Conservation (phyloP, 2,888 invertebrate species). For the Hirtodrosophila confusa region DNA sequence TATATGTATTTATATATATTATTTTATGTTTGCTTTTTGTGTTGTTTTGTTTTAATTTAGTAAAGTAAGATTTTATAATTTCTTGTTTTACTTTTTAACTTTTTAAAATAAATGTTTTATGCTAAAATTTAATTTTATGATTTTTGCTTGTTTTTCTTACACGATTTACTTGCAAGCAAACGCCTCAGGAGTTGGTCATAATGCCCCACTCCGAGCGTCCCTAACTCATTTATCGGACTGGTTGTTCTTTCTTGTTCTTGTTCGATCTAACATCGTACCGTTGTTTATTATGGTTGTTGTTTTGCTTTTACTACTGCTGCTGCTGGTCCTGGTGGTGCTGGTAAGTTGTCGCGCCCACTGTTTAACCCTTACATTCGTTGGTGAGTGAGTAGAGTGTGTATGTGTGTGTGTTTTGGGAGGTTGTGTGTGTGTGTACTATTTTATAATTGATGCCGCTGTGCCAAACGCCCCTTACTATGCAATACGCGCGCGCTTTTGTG, state of each 20-base stretch:
- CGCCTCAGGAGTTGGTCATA: slow-evolving; percentile 6
- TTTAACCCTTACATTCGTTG: slow-evolving; percentile 62
- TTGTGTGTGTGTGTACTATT: slow-evolving; percentile 51
- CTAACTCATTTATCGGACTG: slow-evolving; percentile 8
- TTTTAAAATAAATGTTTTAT: slow-evolving; percentile 66
- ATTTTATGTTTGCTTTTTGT: slow-evolving; percentile 44
- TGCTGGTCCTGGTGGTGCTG: slow-evolving; percentile 39
- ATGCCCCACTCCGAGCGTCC: slow-evolving; percentile 14
- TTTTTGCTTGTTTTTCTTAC: slow-evolving; percentile 50
- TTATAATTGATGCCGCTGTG: slow-evolving; percentile 69
- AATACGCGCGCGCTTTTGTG: slow-evolving; percentile 84
- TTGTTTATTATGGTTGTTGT: slow-evolving; percentile 47
- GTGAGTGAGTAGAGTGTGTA: slow-evolving; percentile 32
- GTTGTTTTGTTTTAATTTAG: slow-evolving; percentile 63
- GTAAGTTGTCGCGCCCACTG: slow-evolving; percentile 30
- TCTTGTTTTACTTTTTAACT: slow-evolving; percentile 59
- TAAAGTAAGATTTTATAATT: slow-evolving; percentile 76
- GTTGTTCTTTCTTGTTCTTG: slow-evolving; percentile 39
- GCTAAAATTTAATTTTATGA: slow-evolving; percentile 65
- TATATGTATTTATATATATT: slow-evolving; percentile 32
- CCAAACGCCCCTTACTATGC: slow-evolving; percentile 80
- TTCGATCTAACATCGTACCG: slow-evolving; percentile 70
- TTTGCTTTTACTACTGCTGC: slow-evolving; percentile 38
- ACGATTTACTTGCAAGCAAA: slow-evolving; percentile 50
- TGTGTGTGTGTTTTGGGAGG: slow-evolving; percentile 37